Evolutionary conservation across 2,888 invertebrate species (phyloP).

Genomic region (Oscheius sp.): DNA sequence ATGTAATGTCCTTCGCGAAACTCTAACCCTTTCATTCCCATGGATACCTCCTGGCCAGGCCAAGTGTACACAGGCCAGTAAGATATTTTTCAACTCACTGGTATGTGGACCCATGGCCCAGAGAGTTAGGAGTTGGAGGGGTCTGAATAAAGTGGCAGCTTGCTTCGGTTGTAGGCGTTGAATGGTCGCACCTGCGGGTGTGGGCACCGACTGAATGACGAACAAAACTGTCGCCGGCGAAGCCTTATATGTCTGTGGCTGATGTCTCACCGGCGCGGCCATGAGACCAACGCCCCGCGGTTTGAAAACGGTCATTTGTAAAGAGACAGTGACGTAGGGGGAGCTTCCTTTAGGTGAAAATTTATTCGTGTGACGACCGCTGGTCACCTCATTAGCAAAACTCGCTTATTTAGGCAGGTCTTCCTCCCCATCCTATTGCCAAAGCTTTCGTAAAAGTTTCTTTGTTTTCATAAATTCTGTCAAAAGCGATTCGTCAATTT

Average conservation of each 20-base stretch:
- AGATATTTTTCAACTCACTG: constrained; percentile 9
- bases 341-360: constrained; percentile 1
- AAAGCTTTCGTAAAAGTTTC: too few relatives aligned
- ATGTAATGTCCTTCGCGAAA: constrained; percentile 27
- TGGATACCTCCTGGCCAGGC: background rate
- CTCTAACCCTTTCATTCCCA: background rate
- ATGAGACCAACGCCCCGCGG: constrained; percentile 19
- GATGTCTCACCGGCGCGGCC: constrained; percentile 21
- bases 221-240: constrained; percentile 9
- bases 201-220: constrained; percentile 8
- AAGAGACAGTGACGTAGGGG: background rate
- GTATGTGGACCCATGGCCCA: constrained; percentile 16
- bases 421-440: too few relatives aligned
- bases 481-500: too few relatives aligned
- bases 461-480: too few relatives aligned
- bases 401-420: too few relatives aligned
- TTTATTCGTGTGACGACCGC: too few relatives aligned
- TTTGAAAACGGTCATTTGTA: background rate
- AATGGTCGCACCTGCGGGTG: too few relatives aligned
- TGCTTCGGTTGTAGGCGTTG: background rate
- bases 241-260: background rate
- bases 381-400: too few relatives aligned
- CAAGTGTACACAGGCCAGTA: constrained; percentile 28
- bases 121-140: background rate
- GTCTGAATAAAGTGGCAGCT: background rate